Evolutionary conservation across 1,140 invertebrate genomes (phyloP).

Genomic region (Periplaneta americana): DNA sequence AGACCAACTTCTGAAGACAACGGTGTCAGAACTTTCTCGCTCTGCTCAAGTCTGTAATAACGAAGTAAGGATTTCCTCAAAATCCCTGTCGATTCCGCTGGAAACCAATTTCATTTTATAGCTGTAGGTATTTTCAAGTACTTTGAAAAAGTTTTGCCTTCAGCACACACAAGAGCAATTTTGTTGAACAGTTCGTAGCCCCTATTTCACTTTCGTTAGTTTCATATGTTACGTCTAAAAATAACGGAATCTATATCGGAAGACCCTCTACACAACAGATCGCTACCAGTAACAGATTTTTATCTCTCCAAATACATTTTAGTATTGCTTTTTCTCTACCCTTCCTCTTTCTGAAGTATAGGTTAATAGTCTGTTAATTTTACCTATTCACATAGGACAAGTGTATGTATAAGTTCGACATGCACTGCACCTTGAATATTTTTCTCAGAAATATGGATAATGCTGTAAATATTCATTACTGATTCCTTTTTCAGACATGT

Average conservation of each 20-base stretch:
- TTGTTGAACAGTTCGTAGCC: neutral
- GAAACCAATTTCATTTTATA: neutral
- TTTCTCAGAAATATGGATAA: too few relatives aligned
- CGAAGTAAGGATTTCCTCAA: neutral
- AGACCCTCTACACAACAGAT: too few relatives aligned
- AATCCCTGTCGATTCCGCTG: neutral
- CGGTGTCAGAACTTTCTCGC: neutral
- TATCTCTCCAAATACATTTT: too few relatives aligned
- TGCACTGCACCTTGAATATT: too few relatives aligned
- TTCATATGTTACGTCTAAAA: neutral
- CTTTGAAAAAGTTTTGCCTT: neutral
- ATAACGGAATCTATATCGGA: neutral
- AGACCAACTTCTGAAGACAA: neutral
- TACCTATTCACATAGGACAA: too few relatives aligned
- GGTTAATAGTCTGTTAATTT: too few relatives aligned
- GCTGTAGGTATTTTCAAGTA: neutral
- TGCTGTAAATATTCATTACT: too few relatives aligned
- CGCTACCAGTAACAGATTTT: too few relatives aligned
- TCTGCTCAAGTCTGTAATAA: neutral
- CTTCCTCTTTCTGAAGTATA: too few relatives aligned
- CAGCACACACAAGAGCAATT: neutral
- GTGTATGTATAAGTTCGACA: too few relatives aligned
- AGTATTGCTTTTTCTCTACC: too few relatives aligned
- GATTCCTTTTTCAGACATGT: too few relatives aligned
- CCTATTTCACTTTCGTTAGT: neutral